Evolutionary conservation across 2,888 invertebrate species (phyloP), one percentile per base, ranked within the genome.

Genomic region (Beris chalybata): DNA sequence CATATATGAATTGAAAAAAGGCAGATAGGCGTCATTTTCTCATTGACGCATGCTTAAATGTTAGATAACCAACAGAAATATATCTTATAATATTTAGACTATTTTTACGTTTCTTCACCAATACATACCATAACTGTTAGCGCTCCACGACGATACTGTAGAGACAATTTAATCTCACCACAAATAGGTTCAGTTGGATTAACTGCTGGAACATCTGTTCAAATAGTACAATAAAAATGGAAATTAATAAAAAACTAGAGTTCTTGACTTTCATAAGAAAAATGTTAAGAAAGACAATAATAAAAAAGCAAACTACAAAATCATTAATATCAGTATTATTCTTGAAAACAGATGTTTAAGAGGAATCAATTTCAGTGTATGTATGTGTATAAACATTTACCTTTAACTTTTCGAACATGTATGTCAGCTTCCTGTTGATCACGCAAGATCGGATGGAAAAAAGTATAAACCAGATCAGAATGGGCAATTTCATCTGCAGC

Each of bases 401-500:
- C 92, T 87, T 86, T 89, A 45, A 88, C 86, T 84, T 90, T 92
- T 70, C 86, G 85, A 73, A 89, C 84, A 79, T 89, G 89, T 69
- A 93, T 89, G 73, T 91, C 91, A 11, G 91, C 89, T 75, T 93
- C 93, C 78, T 95, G 93, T 81, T 97, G 96, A 82, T 98, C 98
- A 70, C 97, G 83, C 70, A 97, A 82, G 70, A 98, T 82, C 3
- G 97, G 96, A 83, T 99, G 99, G 84, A 98, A 98, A 84, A 99
- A 99, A 0, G 98, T 99, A 79, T 98, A 98, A 1, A 99, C 96
- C 64, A 99, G 85, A 80, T 97, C 95, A 6, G 91, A 93, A 83
- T 98, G 97, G 0, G 95, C 90, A 73, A 99, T 95, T 83, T 98
- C 97, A 72, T 93, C 91, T 0, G 95, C 91, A 76, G 95, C 88